A percentile compares a stretch with the other conserved stretches of the same genome.
phyloP scores from a whole-genome alignment of 1,140 invertebrate genomes.

The Gonioctena quinquepunctata region DNA sequence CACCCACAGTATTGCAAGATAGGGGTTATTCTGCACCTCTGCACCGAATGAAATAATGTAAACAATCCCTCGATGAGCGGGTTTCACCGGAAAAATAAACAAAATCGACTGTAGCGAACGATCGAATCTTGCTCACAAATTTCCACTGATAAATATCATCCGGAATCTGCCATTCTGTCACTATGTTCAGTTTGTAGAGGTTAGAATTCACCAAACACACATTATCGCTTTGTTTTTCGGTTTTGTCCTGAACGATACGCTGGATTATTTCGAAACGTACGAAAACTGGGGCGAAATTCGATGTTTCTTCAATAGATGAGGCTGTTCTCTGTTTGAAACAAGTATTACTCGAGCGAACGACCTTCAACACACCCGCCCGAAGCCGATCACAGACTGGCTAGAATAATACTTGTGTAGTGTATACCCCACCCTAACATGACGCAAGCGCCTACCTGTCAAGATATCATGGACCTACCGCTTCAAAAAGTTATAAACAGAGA shows the following conservation, averaged over 20 bases:
- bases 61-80: background rate
- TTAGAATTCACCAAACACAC: constrained; percentile 5
- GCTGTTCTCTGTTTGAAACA: background rate
- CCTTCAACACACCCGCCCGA: background rate
- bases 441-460: constrained; percentile 5
- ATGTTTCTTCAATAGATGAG: background rate
- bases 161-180: background rate
- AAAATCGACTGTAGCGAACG: background rate
- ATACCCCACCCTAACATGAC: constrained; percentile 7
- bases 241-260: background rate
- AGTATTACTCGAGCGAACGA: background rate
- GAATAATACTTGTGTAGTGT: background rate
- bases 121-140: background rate
- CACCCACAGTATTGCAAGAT: background rate
- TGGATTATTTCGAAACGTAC: background rate
- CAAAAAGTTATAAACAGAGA: background rate
- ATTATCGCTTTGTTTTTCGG: background rate
- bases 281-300: background rate
- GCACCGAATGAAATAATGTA: background rate
- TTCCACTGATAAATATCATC: background rate
- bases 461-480: constrained; percentile 1
- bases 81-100: background rate
- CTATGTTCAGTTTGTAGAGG: constrained; percentile 4
- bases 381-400: background rate
- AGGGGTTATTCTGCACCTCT: background rate